Evolutionary conservation across 2,113 vertebrate species (phyloP).

Genomic region (Anoura caudifer): DNA sequence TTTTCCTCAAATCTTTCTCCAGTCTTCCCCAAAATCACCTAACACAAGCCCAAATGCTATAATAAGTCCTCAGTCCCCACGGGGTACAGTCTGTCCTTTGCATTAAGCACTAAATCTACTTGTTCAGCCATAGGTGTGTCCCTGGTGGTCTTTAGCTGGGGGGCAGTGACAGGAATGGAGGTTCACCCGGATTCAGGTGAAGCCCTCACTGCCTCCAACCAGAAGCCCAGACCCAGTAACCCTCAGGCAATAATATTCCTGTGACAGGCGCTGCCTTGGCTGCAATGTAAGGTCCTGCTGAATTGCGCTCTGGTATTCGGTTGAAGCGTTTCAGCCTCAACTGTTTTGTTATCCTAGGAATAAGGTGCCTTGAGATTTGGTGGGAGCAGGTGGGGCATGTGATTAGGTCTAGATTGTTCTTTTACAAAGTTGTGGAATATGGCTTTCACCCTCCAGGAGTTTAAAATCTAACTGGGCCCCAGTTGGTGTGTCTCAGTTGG

Average conservation of each 20-base stretch:
- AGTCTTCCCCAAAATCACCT: not conserved
- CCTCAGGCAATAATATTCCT: not conserved
- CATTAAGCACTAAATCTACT: not conserved
- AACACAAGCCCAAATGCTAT: not conserved
- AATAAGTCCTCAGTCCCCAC: fast-evolving
- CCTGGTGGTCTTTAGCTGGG: not conserved
- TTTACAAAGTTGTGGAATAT: not conserved
- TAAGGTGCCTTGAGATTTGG: not conserved
- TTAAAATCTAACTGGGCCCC: not conserved
- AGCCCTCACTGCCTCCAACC: not conserved
- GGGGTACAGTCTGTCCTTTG: not conserved
- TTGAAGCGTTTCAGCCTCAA: not conserved
- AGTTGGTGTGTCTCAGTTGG: too few relatives aligned
- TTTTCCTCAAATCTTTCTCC: not conserved
- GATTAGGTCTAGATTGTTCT: not conserved
- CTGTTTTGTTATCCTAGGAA: not conserved
- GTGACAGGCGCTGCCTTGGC: fast-evolving
- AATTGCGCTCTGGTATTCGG: not conserved
- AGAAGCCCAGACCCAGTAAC: not conserved
- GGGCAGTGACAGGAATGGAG: not conserved
- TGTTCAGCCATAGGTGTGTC: not conserved
- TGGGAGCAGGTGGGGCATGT: too few relatives aligned
- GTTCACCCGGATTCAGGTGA: not conserved
- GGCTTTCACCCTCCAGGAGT: not conserved
- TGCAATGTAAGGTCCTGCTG: not conserved